A percentile compares a stretch with the other conserved stretches of the same genome.
Conservation (phyloP, 30 jellyfish, hydroid and myxozoan species). For the Chrysaora quinquecirrha region DNA sequence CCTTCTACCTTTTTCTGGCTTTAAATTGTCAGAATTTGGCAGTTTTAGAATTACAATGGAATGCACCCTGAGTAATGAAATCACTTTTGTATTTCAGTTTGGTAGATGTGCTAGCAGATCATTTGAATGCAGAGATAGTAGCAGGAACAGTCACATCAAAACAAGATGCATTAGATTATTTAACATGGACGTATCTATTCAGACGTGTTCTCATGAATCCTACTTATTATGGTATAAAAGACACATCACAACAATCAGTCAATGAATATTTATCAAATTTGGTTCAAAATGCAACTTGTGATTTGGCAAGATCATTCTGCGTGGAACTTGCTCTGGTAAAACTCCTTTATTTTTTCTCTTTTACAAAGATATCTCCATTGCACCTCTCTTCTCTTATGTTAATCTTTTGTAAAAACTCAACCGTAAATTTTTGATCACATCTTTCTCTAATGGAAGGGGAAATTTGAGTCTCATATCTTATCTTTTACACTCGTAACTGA, state of each 20-base stretch:
- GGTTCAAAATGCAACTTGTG: conserved; percentile 75
- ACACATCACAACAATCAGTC: conserved; percentile 74
- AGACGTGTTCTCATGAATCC: conserved; percentile 94
- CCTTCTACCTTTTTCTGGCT: too few relatives aligned
- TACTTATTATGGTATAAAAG: conserved; percentile 83
- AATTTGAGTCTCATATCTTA: too few relatives aligned
- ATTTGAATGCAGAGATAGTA: conserved; percentile 98
- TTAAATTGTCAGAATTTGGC: too few relatives aligned
- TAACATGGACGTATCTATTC: conserved; percentile 96
- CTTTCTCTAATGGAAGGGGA: too few relatives aligned
- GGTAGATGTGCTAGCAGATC: conserved; percentile 95
- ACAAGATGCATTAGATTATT: conserved; percentile 96
- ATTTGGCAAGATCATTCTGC: conserved; percentile 87
- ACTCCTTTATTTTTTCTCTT: too few relatives aligned
- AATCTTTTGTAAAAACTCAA: too few relatives aligned
- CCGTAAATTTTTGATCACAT: too few relatives aligned
- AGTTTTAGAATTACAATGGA: too few relatives aligned
- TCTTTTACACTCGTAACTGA: too few relatives aligned
- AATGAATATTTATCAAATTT: conserved; percentile 73
- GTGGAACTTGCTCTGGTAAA: conserved; percentile 83
- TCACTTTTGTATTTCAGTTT: conserved; percentile 55
- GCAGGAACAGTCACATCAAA: conserved; percentile 96
- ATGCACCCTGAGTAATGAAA: too few relatives aligned
- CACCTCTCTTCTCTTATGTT: too few relatives aligned
- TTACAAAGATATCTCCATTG: too few relatives aligned